Evolutionary conservation across 2,888 invertebrate genomes (phyloP).

Genomic region (Azorinus chamasolen): DNA sequence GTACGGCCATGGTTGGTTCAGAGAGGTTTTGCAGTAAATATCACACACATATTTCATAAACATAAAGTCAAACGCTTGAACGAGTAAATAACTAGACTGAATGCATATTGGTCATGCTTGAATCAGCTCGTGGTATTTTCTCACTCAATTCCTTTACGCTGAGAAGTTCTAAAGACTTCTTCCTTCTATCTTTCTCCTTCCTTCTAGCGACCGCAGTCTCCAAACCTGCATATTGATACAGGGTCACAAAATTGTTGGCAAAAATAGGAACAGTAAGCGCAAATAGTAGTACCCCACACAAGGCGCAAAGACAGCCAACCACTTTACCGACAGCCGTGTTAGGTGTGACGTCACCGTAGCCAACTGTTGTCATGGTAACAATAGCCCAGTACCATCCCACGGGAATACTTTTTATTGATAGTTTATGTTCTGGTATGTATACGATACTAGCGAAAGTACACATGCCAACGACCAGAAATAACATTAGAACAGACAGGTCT

Average conservation of each 20-base stretch:
- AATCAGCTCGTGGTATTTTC: too few relatives aligned
- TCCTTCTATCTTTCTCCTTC: too few relatives aligned
- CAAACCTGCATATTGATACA: conserved; percentile 49
- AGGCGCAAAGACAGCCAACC: conserved; percentile 37
- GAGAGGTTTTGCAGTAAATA: too few relatives aligned
- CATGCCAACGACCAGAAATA: conserved; percentile 46
- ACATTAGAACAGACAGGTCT: conserved; percentile 38
- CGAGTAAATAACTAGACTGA: too few relatives aligned
- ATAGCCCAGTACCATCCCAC: conserved; percentile 57
- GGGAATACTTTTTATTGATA: conserved; percentile 31
- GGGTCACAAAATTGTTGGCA: conserved; percentile 51
- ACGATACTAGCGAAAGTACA: conserved; percentile 53
- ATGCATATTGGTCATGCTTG: too few relatives aligned
- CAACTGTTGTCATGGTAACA: conserved; percentile 59
- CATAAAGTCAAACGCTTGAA: too few relatives aligned
- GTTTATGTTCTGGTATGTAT: conserved; percentile 35
- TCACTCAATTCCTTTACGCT: too few relatives aligned
- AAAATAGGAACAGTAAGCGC: conserved; percentile 58
- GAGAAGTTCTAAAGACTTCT: too few relatives aligned
- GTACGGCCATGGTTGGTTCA: too few relatives aligned
- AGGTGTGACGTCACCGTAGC: conserved; percentile 50
- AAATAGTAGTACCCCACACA: conserved; percentile 50
- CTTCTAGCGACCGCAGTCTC: not conserved
- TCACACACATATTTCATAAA: too few relatives aligned
- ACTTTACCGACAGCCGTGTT: conserved; percentile 22